Evolutionary conservation across 2,113 vertebrate genomes (phyloP).

Genomic region (Rhynchomys soricoides): DNA sequence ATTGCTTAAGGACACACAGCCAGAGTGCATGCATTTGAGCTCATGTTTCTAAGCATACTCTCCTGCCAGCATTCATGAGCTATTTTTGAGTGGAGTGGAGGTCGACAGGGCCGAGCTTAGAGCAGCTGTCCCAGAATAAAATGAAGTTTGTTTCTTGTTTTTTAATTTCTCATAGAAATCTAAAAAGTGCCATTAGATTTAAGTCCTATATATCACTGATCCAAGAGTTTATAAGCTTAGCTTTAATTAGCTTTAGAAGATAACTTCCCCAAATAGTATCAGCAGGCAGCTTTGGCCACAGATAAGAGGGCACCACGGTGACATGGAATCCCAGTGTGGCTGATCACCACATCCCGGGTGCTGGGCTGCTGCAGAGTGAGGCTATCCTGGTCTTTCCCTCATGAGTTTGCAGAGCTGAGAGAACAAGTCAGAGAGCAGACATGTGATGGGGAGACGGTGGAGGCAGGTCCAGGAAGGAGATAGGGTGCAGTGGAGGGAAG

Average conservation of each 20-base stretch:
- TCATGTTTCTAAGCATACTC: neutral
- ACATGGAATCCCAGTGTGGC: neutral
- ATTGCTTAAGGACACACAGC: neutral
- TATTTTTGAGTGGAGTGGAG: neutral
- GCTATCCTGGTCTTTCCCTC: neutral
- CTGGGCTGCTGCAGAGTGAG: neutral
- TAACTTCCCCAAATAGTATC: neutral
- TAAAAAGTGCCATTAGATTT: neutral
- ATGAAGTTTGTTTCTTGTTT: neutral
- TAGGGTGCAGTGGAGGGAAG: rapidly evolving
- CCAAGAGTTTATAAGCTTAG: neutral
- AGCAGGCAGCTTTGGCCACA: neutral
- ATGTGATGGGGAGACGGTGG: neutral
- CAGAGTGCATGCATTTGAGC: neutral
- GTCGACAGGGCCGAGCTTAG: neutral
- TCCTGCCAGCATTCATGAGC: neutral
- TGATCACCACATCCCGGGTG: neutral
- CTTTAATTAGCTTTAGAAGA: neutral
- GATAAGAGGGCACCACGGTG: neutral
- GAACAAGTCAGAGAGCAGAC: neutral
- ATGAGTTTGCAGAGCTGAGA: neutral
- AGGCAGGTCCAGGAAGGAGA: neutral
- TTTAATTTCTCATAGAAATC: neutral
- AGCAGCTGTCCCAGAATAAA: neutral
- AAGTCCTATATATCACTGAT: neutral